These are phyloP conservation scores for Potorous gilbertii DNA, from an alignment of 2,797 vertebrate species.

Conservation along the genomic window DNA sequence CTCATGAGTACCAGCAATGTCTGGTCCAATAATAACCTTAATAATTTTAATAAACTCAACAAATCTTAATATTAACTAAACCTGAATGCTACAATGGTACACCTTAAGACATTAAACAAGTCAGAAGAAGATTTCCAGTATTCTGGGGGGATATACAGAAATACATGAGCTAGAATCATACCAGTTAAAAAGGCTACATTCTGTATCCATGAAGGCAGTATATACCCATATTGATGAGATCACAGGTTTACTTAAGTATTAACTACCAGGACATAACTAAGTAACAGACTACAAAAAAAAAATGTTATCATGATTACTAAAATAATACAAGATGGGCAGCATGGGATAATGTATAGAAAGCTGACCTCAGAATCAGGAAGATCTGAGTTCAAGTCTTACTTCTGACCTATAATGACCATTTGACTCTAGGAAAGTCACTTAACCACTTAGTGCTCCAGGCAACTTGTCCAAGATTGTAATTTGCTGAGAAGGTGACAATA, in stretches of 20 bases:
- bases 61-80: background rate
- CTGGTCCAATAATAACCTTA: background rate
- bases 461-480: background rate
- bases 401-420: background rate
- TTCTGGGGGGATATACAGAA: background rate
- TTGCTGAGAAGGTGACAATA: background rate
- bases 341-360: background rate
- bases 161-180: background rate
- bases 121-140: background rate
- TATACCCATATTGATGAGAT: background rate
- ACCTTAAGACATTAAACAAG: background rate
- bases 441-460: background rate
- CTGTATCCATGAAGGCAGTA: background rate
- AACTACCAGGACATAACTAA: background rate
- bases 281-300: background rate
- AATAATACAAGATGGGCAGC: background rate
- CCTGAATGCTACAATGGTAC: background rate
- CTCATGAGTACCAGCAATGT: background rate
- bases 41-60: background rate
- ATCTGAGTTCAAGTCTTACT: background rate
- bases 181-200: background rate
- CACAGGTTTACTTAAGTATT: background rate
- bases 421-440: background rate
- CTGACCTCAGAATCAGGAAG: background rate
- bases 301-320: background rate